Conservation (phyloP, 2,113 vertebrate species). For the Rhinoptilus africanus region DNA sequence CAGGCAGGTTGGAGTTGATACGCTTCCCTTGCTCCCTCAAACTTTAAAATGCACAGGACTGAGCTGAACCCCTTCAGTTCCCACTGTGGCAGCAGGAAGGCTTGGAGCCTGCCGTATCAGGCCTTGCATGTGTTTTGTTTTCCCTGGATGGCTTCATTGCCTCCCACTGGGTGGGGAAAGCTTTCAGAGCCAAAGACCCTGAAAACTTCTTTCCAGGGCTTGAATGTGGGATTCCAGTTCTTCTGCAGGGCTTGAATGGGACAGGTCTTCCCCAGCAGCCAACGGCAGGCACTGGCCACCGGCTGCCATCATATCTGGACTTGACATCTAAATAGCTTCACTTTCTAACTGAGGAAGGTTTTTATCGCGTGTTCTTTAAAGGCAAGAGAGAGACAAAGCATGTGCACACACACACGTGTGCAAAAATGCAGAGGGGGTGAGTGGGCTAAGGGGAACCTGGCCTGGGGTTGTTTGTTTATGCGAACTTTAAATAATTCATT, state of each 20-base stretch:
- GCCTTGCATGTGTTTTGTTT: not conserved
- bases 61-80: not conserved
- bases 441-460: slow-evolving; percentile 45
- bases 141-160: not conserved
- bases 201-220: not conserved
- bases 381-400: not conserved
- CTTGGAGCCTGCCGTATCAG: not conserved
- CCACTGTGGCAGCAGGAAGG: not conserved
- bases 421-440: not conserved
- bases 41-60: not conserved
- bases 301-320: not conserved
- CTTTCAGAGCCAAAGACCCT: not conserved
- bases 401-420: not conserved
- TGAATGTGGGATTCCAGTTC: too few relatives aligned
- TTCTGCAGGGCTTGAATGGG: not conserved
- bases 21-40: not conserved
- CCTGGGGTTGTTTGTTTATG: slow-evolving; percentile 76
- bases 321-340: not conserved
- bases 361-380: not conserved
- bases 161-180: not conserved
- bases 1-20: not conserved
- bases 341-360: not conserved
- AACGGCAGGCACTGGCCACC: not conserved
- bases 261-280: not conserved
- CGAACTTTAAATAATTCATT: slow-evolving; percentile 80